Conservation (phyloP, 2,113 vertebrate species). For the Pelecanus crispus region DNA sequence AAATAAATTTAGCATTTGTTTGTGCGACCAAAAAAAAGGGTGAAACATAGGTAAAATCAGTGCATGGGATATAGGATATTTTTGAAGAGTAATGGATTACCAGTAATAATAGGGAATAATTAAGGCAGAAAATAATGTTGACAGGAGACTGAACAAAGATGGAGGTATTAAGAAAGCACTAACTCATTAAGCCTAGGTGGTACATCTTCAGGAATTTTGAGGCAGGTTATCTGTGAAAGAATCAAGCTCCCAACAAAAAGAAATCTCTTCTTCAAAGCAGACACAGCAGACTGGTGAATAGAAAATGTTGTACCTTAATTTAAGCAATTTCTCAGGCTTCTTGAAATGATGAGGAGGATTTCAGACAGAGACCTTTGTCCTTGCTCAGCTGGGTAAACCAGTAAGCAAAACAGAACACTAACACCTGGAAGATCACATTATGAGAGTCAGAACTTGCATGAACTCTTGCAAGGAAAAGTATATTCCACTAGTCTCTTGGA, state of each 20-base stretch:
- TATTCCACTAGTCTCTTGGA: neutral
- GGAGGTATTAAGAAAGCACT: neutral
- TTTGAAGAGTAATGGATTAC: neutral
- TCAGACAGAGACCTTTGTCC: neutral
- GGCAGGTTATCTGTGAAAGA: neutral
- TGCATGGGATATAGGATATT: neutral
- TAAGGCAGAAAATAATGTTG: neutral
- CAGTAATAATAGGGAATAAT: neutral
- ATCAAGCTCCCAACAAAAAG: neutral
- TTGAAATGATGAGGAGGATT: neutral
- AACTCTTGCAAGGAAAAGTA: neutral
- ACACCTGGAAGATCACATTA: neutral
- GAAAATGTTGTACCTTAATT: neutral
- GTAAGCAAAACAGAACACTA: neutral
- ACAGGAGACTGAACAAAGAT: neutral
- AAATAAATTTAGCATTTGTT: neutral
- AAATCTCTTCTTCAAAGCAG: neutral
- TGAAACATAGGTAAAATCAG: neutral
- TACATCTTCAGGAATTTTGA: neutral
- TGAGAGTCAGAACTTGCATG: neutral
- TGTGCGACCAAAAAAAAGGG: neutral
- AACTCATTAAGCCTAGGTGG: neutral
- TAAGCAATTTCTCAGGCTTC: neutral
- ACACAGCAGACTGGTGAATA: neutral
- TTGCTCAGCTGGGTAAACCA: neutral